Evolutionary conservation across 2,113 vertebrate genomes (phyloP), one percentile per base, ranked within the genome.

Genomic region (Lampris incognitus): DNA sequence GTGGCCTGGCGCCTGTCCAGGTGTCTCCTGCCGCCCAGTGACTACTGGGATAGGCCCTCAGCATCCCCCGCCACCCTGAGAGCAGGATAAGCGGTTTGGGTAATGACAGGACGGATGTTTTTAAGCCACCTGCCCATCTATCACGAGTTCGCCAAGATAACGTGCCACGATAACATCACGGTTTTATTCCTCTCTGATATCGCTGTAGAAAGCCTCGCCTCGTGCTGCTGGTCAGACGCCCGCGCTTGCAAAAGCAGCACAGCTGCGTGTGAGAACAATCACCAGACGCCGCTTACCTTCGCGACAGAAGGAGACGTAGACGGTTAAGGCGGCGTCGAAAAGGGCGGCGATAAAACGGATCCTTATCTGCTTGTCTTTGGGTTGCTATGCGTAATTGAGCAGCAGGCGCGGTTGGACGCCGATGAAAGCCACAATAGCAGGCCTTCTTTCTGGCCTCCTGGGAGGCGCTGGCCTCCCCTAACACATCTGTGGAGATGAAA

Each of bases 401-500:
- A 84, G 66, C 75, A 79, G 81, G 72, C 85, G 69, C 89, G 86
- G 89, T 90, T 90, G 88, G 87, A 85, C 60, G 62, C 79, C 75
- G 86, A 85, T 90, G 76, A 86, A 88, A 85, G 82, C 36, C 84
- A 88, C 85, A 92, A 87, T 86, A 73, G 81, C 81, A 84, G 69
- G 75, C 78, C 85, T 67, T 83, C 84, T 90, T 89, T 90, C 84
- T 90, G 91, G 86, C 77, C 73, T 83, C 76, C 44, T 66, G 85
- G 86, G 85, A n/a, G n/a, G n/a, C n/a, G n/a, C n/a, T n/a, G n/a
- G n/a, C n/a, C n/a, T n/a, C n/a, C 81, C 87, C 86, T 74, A 86
- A 88, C 81, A 80, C 89, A 87, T 85, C 75, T 79, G 61, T 66
- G 74, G 82, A 87, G 84, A 88, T 92, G 91, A 86, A 79, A n/a